These are phyloP conservation scores for Aphelinus certus DNA, from an alignment of 1,140 invertebrate species.

Conservation along the genomic window DNA sequence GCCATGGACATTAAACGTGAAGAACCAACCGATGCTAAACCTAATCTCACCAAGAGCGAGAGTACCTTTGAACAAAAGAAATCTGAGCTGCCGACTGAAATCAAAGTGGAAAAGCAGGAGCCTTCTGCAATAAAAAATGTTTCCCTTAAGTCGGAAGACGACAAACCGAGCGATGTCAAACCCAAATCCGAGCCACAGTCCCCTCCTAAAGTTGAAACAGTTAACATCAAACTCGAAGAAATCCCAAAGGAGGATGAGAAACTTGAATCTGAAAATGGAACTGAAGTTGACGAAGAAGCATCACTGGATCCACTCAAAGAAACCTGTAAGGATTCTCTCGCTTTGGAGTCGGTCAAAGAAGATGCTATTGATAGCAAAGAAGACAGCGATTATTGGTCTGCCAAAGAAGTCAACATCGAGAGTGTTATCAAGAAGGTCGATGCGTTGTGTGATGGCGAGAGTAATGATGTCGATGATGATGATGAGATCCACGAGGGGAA, in stretches of 20 bases:
- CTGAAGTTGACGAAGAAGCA: conserved; percentile 48
- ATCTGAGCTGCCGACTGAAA: conserved; percentile 20
- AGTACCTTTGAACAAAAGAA: conserved; percentile 37
- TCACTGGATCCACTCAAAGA: conserved; percentile 44
- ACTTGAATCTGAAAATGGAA: conserved; percentile 34
- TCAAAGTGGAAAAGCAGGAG: conserved; percentile 47
- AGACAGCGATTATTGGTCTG: conserved; percentile 80
- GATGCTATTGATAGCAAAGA: conserved; percentile 70
- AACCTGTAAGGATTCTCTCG: conserved; percentile 3
- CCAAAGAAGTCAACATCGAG: conserved; percentile 80
- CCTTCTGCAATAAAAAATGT: not conserved
- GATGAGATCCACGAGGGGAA: conserved; percentile 43
- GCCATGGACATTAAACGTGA: conserved; percentile 32
- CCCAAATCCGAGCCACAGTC: conserved; percentile 41
- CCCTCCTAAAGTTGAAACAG: conserved; percentile 4
- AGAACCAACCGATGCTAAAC: not conserved
- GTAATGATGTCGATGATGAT: conserved; percentile 56
- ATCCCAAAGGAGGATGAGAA: conserved; percentile 39
- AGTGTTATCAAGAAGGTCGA: conserved; percentile 83
- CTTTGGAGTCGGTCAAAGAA: conserved; percentile 52
- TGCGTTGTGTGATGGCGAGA: conserved; percentile 66
- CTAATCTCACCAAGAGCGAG: conserved; percentile 25
- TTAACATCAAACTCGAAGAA: conserved; percentile 34
- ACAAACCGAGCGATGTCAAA: not conserved
- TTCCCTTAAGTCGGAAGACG: not conserved